A percentile compares a stretch with the other conserved stretches of the same genome.
phyloP scores from a whole-genome alignment of 2,113 vertebrate genomes.

The Melierax canorus region DNA sequence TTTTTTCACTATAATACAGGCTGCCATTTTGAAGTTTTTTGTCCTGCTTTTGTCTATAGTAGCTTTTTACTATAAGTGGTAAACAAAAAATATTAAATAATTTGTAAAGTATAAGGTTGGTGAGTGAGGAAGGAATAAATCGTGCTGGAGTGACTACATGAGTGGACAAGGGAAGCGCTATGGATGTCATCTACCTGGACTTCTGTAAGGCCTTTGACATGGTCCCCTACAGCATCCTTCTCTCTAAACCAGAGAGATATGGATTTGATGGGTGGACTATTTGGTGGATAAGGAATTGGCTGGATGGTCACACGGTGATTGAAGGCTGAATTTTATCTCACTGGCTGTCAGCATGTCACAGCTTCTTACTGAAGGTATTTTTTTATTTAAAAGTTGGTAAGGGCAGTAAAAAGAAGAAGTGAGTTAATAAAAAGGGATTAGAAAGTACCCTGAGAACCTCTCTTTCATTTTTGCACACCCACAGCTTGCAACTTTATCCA shows the following conservation, averaged over 20 bases:
- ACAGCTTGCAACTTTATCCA: not conserved
- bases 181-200: not conserved
- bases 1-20: not conserved
- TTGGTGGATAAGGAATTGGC: not conserved
- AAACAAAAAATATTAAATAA: not conserved
- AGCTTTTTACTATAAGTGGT: not conserved
- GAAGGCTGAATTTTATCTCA: not conserved
- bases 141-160: not conserved
- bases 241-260: not conserved
- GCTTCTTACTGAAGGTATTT: not conserved
- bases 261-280: not conserved
- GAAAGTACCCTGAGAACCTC: not conserved
- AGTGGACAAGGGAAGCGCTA: not conserved
- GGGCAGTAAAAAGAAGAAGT: not conserved
- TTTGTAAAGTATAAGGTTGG: not conserved
- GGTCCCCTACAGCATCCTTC: not conserved
- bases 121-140: not conserved
- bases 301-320: accelerated
- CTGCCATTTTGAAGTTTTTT: not conserved
- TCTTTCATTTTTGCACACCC: not conserved
- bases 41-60: not conserved
- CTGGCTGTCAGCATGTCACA: not conserved
- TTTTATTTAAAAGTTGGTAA: not conserved
- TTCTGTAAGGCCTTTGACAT: not conserved
- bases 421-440: not conserved